Evolutionary conservation across 1,140 invertebrate species (phyloP), one percentile per base, ranked within the genome.

Genomic region (Piezodorus guildinii): DNA sequence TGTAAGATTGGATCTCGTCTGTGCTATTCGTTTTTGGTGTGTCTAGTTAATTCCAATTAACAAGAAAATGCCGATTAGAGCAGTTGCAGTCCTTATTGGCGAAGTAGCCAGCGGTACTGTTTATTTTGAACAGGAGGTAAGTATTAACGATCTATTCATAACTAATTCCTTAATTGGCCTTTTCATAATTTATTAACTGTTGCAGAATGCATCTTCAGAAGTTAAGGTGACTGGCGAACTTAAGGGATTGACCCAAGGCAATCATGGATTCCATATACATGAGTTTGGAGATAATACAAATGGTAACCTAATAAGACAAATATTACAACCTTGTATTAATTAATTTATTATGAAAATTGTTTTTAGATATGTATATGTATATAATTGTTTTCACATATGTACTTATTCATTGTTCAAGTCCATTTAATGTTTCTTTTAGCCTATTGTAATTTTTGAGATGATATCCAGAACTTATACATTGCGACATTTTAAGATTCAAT

Each of bases 261-360:
- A 79, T 25, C 91, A 94, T 74, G 94, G 96, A 30, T 98, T 99
- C 77, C 96, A 99, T 74, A 83, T 99, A 59, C 96, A 99, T 73
- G 88, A 98, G 77, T 96, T 94, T 74, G 96, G 96, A 0, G 95
- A 99, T 73, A 90, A 92, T 67, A 95, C 93, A 44, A 94, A 97
- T 74, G 85, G 83, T 82, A 62, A 54, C 65, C 66, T 16, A 19
- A 19, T n/a, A 21, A 8, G 12, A n/a, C 17, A 10, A 30, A 30
- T 8, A 30, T 30, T 30, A 30, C 8, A 4, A 8, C 27, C 8
- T 30, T 4, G 27, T 30, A n/a, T n/a, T 30, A 4, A 30, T 30
- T 8, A 30, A 30, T 30, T 19, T 4, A 49, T n/a, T n/a, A n/a
- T n/a, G 10, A n/a, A 49, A 49, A 30, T 8, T 8, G 27, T 3